These are phyloP conservation scores for Babyrousa celebensis DNA, from an alignment of 2,797 vertebrate species.

Conservation along the genomic window DNA sequence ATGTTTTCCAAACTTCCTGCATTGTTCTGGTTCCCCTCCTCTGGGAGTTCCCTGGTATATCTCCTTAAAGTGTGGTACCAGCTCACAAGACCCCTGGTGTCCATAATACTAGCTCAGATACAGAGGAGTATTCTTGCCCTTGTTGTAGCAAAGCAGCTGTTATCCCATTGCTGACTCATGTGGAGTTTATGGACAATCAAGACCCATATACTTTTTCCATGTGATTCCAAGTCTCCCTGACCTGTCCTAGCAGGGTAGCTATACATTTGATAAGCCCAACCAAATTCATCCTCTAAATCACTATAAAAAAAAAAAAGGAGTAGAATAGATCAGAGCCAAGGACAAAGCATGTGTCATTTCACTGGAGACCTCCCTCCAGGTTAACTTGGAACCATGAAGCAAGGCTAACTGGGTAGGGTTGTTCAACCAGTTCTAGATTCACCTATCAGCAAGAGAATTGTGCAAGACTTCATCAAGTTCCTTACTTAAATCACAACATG, in stretches of 20 bases:
- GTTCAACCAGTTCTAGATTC: not conserved
- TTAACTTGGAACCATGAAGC: not conserved
- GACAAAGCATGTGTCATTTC: not conserved
- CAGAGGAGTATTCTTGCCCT: not conserved
- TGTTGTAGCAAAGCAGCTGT: not conserved
- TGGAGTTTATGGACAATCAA: not conserved
- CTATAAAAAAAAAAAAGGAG: not conserved
- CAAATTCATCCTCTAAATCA: not conserved
- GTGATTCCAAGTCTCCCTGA: not conserved
- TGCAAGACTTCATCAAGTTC: not conserved
- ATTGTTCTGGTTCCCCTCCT: not conserved
- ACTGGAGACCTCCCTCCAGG: not conserved
- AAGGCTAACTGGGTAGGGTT: not conserved
- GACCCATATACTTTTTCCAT: not conserved
- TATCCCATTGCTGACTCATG: not conserved
- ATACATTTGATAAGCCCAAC: not conserved
- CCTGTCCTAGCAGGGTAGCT: not conserved
- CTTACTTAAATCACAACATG: not conserved
- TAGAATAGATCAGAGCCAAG: not conserved
- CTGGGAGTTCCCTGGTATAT: not conserved
- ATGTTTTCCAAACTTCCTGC: not conserved
- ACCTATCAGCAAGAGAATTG: not conserved
- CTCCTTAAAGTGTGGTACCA: not conserved
- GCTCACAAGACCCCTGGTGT: not conserved
- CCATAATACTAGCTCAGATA: not conserved